Evolutionary conservation across 2,113 vertebrate genomes (phyloP).

Genomic region (Hiodon alosoides): DNA sequence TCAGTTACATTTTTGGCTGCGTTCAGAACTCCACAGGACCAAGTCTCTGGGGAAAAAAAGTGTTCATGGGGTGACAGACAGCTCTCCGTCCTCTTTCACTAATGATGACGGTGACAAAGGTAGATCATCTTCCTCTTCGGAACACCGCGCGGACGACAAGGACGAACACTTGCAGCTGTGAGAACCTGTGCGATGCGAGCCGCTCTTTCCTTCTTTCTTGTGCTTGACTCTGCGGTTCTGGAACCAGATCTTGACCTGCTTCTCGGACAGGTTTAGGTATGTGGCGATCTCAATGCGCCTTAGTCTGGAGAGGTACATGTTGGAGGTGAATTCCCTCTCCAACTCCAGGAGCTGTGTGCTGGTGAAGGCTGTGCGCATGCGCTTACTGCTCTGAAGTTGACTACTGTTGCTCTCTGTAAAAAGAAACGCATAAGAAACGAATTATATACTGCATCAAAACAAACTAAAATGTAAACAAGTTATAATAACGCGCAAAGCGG

Average conservation of each 20-base stretch:
- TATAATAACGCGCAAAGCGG: no score
- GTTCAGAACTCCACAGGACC: constrained; percentile 42
- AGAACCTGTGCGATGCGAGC: constrained; percentile 65
- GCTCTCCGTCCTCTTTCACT: constrained; percentile 88
- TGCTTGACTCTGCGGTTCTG: constrained; percentile 97
- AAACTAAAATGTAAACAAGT: neutral
- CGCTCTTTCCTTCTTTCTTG: constrained; percentile 94
- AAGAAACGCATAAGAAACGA: neutral
- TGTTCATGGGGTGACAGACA: constrained; percentile 78
- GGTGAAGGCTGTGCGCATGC: constrained; percentile 98
- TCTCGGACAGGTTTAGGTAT: constrained; percentile 97
- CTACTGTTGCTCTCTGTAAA: constrained; percentile 75
- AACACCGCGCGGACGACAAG: constrained; percentile 77
- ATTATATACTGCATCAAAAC: neutral
- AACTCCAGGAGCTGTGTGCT: constrained; percentile 97
- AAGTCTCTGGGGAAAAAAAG: constrained; percentile 25
- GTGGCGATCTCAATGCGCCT: constrained; percentile 98
- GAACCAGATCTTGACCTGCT: constrained; percentile 99
- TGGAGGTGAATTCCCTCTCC: constrained; percentile 95
- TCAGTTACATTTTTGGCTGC: constrained; percentile 58
- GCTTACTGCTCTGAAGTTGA: constrained; percentile 93
- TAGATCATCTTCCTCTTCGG: constrained; percentile 86
- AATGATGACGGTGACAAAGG: constrained; percentile 90
- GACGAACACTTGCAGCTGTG: constrained; percentile 91
- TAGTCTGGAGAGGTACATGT: constrained; percentile 97